These are phyloP conservation scores for Miniopterus natalensis DNA, from an alignment of 2,113 vertebrate species.

Conservation along the genomic window DNA sequence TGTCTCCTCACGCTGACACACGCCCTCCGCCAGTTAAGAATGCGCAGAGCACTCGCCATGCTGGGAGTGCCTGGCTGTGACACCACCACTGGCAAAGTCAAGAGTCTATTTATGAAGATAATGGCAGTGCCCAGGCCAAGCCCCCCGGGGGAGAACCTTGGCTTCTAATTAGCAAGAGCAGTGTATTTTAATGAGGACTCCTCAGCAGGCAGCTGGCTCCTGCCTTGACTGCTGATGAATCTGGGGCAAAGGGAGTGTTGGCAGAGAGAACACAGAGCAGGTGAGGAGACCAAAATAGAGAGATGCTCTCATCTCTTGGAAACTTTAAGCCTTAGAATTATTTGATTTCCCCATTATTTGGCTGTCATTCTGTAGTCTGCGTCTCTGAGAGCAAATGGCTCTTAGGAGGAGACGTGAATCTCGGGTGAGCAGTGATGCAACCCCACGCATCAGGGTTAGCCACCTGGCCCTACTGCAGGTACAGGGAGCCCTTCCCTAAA, in stretches of 20 bases:
- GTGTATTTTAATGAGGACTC: slow-evolving; percentile 77
- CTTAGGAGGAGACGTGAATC: background rate
- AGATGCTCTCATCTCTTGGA: slow-evolving; percentile 56
- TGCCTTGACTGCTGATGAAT: slow-evolving; percentile 78
- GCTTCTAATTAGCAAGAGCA: slow-evolving; percentile 77
- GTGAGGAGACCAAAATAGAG: slow-evolving; percentile 70
- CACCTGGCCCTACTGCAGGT: background rate
- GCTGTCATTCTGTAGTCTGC: background rate
- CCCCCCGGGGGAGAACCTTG: slow-evolving; percentile 73
- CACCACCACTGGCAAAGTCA: slow-evolving; percentile 77
- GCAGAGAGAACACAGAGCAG: slow-evolving; percentile 70
- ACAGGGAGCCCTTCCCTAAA: background rate
- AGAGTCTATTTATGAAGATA: slow-evolving; percentile 83
- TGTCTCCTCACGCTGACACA: slow-evolving; percentile 42
- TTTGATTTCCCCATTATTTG: slow-evolving; percentile 50
- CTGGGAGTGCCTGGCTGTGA: slow-evolving; percentile 62
- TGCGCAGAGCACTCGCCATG: slow-evolving; percentile 61
- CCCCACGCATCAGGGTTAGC: background rate
- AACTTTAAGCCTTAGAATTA: slow-evolving; percentile 54
- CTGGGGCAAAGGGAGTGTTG: slow-evolving; percentile 72
- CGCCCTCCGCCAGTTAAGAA: slow-evolving; percentile 54
- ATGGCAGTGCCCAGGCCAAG: slow-evolving; percentile 69
- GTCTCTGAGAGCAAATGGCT: slow-evolving; percentile 31
- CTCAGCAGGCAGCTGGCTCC: slow-evolving; percentile 70
- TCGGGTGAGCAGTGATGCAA: background rate